phyloP scores from a whole-genome alignment of 2,797 vertebrate species.

The Podarcis lilfordi region DNA sequence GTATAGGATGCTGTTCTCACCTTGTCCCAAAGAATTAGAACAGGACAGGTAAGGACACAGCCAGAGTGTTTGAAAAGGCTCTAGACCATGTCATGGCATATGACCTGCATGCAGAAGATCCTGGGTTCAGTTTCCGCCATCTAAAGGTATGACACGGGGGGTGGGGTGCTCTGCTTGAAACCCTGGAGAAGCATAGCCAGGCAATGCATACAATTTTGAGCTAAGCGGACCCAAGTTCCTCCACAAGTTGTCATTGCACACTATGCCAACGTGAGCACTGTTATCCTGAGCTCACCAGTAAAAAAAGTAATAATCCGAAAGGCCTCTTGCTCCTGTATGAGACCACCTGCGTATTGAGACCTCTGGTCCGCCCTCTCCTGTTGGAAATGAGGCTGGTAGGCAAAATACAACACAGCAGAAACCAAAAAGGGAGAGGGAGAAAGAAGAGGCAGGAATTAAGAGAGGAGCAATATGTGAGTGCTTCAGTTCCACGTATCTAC shows the following conservation, averaged over 20 bases:
- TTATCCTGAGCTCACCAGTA: background rate
- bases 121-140: background rate
- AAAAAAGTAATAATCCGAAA: background rate
- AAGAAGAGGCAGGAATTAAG: background rate
- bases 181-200: background rate
- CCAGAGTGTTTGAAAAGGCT: background rate
- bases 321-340: background rate
- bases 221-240: background rate
- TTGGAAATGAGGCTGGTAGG: too few relatives aligned
- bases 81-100: too few relatives aligned
- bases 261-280: background rate
- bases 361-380: background rate
- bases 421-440: background rate
- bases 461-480: background rate
- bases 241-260: background rate
- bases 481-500: background rate
- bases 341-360: background rate
- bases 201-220: background rate
- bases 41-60: background rate
- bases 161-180: background rate
- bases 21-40: background rate
- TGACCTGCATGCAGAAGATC: background rate
- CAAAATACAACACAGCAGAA: background rate
- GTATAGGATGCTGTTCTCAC: background rate
- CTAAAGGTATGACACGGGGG: background rate